phyloP scores from a whole-genome alignment of 2,888 invertebrate genomes.

The Nomada ferruginata region DNA sequence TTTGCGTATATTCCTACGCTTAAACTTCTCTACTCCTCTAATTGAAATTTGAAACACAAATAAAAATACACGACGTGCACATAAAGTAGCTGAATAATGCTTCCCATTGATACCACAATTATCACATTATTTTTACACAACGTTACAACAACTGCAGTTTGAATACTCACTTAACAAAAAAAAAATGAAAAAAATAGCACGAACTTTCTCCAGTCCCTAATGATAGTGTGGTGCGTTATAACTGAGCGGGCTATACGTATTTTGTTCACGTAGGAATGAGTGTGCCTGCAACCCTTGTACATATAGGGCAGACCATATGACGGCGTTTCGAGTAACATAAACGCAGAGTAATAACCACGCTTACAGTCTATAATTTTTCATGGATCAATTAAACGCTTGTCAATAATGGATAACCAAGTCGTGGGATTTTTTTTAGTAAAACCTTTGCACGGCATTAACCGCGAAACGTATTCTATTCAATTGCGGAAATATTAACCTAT shows the following conservation, averaged over 20 bases:
- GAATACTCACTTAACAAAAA: too few species aligned
- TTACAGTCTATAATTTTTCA: constrained; percentile 74
- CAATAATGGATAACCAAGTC: constrained; percentile 56
- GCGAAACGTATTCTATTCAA: background rate
- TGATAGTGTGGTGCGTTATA: background rate
- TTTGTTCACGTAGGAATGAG: background rate
- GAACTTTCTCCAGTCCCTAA: background rate
- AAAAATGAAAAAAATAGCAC: too few species aligned
- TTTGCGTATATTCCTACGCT: too few species aligned
- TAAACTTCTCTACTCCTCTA: too few species aligned
- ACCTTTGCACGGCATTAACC: background rate
- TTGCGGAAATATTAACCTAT: background rate
- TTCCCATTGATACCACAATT: too few species aligned
- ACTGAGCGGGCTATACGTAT: background rate
- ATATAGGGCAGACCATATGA: constrained; percentile 25
- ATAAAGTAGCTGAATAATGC: too few species aligned
- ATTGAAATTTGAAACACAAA: too few species aligned
- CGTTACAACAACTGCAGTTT: too few species aligned
- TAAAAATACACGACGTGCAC: too few species aligned
- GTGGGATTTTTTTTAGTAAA: constrained; percentile 66
- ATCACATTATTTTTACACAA: too few species aligned
- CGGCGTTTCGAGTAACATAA: constrained; percentile 40
- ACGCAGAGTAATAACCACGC: constrained; percentile 67
- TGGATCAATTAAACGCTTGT: constrained; percentile 68
- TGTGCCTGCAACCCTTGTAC: background rate